These are phyloP conservation scores for Xestia sexstrigata DNA, from an alignment of 2,888 invertebrate species.

Conservation along the genomic window DNA sequence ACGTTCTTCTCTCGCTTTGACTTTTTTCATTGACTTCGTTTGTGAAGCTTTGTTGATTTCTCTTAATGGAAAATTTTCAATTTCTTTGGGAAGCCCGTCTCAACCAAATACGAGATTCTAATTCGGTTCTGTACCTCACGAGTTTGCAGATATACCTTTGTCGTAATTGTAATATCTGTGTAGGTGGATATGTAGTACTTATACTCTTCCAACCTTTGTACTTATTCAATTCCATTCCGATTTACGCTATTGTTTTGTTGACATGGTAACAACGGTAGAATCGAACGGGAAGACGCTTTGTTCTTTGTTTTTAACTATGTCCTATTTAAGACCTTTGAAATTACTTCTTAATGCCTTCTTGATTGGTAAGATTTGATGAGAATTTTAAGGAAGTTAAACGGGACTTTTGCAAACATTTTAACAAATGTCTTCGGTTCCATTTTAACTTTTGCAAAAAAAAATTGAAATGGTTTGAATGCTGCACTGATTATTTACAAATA, in stretches of 20 bases:
- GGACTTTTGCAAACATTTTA: constrained; percentile 22
- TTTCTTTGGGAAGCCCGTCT: constrained; percentile 64
- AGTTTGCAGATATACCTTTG: constrained; percentile 37
- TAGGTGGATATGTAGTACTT: constrained; percentile 9
- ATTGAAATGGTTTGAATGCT: neutral
- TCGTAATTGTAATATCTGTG: constrained; percentile 50
- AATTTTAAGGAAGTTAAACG: constrained; percentile 47
- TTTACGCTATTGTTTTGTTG: constrained; percentile 36
- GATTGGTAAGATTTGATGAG: constrained; percentile 66
- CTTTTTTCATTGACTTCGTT: constrained; percentile 69
- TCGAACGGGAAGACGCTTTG: constrained; percentile 10
- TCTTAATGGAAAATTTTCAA: constrained; percentile 71
- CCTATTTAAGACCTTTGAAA: constrained; percentile 65
- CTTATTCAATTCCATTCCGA: constrained; percentile 20
- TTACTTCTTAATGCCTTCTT: constrained; percentile 67
- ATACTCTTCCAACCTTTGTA: constrained; percentile 1
- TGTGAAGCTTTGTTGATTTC: constrained; percentile 73
- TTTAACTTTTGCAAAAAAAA: neutral
- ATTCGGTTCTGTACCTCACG: constrained; percentile 54
- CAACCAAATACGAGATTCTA: constrained; percentile 56
- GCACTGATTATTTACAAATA: neutral
- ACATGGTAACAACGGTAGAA: constrained; percentile 22
- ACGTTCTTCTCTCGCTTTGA: constrained; percentile 62
- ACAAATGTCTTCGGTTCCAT: neutral
- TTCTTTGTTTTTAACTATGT: constrained; percentile 42